phyloP scores from a whole-genome alignment of 64 coral and sea anemone species.

The Orbicella faveolata region DNA sequence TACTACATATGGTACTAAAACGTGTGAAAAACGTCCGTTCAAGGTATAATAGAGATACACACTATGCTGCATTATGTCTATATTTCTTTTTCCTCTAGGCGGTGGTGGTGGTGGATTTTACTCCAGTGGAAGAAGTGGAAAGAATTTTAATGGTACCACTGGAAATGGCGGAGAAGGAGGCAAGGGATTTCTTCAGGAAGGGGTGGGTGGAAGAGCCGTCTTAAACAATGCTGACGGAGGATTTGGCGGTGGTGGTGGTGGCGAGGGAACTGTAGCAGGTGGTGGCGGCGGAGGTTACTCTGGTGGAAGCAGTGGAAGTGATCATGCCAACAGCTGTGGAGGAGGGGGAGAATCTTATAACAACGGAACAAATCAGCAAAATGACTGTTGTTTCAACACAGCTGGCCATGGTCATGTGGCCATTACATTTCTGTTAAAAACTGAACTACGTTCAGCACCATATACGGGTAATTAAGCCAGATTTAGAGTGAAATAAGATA shows the following conservation, averaged over 20 bases:
- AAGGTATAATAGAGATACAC: too few relatives aligned
- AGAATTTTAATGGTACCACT: not conserved
- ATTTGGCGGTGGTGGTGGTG: too few relatives aligned
- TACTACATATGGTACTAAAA: not conserved
- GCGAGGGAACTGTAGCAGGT: not conserved
- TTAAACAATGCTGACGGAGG: not conserved
- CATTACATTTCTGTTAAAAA: not conserved
- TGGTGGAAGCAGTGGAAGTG: not conserved
- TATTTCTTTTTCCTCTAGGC: not conserved
- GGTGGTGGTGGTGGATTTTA: slow-evolving; percentile 15
- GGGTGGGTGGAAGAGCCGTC: not conserved
- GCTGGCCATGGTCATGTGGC: slow-evolving; percentile 40
- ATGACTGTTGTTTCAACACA: not conserved
- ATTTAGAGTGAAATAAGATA: too few relatives aligned
- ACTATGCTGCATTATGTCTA: too few relatives aligned
- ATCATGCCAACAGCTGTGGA: not conserved
- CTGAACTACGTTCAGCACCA: not conserved
- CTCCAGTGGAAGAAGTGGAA: slow-evolving; percentile 22
- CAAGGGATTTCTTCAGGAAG: slow-evolving; percentile 15
- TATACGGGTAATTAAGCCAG: too few relatives aligned
- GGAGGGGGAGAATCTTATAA: not conserved
- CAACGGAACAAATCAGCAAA: not conserved
- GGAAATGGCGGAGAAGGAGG: not conserved
- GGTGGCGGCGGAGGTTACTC: not conserved
- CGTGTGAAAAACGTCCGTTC: not conserved